A percentile compares a stretch with the other conserved stretches of the same genome.
Evolutionary conservation across 2,797 vertebrate genomes (phyloP).

Genomic region (Tokudaia muenninki): DNA sequence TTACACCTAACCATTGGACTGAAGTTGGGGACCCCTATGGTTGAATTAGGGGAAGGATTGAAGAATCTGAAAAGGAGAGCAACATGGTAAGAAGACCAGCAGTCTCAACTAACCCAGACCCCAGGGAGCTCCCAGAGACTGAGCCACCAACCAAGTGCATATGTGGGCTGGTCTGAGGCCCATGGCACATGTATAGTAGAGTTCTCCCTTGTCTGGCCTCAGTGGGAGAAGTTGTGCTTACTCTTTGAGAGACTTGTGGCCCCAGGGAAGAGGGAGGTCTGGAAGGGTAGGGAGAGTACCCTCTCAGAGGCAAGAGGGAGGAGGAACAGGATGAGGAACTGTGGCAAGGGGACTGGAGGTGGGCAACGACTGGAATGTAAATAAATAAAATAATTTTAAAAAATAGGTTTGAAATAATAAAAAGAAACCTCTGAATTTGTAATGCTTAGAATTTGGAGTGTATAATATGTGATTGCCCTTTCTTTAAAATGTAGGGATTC

Average conservation of each 20-base stretch:
- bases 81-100: neutral
- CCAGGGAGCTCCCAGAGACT: neutral
- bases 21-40: neutral
- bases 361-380: neutral
- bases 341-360: neutral
- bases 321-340: neutral
- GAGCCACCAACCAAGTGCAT: neutral
- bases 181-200: neutral
- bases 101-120: neutral
- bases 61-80: neutral
- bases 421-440: slow-evolving; percentile 31
- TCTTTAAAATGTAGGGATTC: slow-evolving; percentile 29
- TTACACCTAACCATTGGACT: neutral
- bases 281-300: neutral
- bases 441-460: slow-evolving; percentile 65
- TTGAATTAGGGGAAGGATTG: neutral
- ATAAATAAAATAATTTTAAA: neutral
- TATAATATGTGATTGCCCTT: slow-evolving; percentile 52
- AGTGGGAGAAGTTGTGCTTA: neutral
- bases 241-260: neutral
- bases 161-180: neutral
- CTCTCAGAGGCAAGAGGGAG: neutral
- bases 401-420: slow-evolving; percentile 51
- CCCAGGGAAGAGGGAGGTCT: neutral
- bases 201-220: neutral